Base-by-base conservation (phyloP, 2,888 invertebrate genomes). In the Pseudococcus viburni region DNA sequence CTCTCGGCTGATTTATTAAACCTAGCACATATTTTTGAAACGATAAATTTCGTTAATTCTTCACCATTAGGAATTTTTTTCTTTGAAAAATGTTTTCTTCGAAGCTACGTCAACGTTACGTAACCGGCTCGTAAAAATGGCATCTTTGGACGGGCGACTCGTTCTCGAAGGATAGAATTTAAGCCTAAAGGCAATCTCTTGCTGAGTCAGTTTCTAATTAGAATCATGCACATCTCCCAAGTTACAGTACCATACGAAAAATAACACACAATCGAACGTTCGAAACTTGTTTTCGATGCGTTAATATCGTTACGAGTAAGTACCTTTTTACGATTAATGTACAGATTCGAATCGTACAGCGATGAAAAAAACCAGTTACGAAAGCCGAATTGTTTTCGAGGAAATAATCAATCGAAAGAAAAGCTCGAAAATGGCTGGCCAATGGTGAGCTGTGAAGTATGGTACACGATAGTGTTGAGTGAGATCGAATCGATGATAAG, bases 191-290 rank as follows among this genome's bases (percentile, higher is more conserved):
- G 73, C 33, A 17, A 1, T 17, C 39, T 17, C 33, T 73, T 73
- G 73, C 73, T 73, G 73, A 73, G 73, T 73, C 73, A 73, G 73
- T 26, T 73, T 73, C 73, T 73, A 73, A 73, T 73, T 73, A 73
- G 73, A 73, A 33, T 33, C 15, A 73, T 73, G 33, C 73, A 33
- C 73, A 73, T 73, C 73, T 73, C 22, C 73, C 15, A 12, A 26
- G 33, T 15, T 26, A 73, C 33, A 73, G 64, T 64, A 64, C 64
- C 11, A 64, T 22, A 8, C 55, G 5, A 22, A 22, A 64, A 64
- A 73, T 33, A 73, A 73, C 33, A 33, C 39, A 73, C 73, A 73
- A 73, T 73, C 73, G 17, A 33, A 33, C 17, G 39, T 33, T 73
- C 17, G 19, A 73, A 73, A 73, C 73, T 33, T 17, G 73, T 73